Evolutionary conservation across 92 coral and sea anemone species (phyloP), one percentile per base, ranked within the genome.

Genomic region (Epizoanthus ramosus): DNA sequence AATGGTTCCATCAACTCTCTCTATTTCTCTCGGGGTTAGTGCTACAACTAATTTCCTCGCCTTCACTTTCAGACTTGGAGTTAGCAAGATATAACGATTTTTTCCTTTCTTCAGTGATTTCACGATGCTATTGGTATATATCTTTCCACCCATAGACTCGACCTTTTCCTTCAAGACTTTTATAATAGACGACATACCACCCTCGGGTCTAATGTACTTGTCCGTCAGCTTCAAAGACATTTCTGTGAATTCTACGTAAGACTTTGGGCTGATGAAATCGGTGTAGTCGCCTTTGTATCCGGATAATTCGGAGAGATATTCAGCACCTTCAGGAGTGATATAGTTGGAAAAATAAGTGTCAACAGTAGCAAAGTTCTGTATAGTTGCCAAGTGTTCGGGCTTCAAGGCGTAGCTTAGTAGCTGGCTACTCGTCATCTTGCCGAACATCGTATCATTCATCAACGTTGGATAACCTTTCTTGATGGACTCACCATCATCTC

Each of bases 221-320:
- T 83, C 87, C 8, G 91, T 81, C 14, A 88, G 89, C 39, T 81
- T 87, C 17, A 87, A 43, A 22, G 92, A 74, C 90, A 91, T 84
- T 71, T 85, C 81, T 5, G 86, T 88, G 72, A 90, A 80, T 21
- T 93, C 97, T 81, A 93, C 83, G 81, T 90, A 93, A 14, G 91
- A 79, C 9, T 86, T 85, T 0, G 97, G 97, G 65, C 90, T 86
- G 85, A 90, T 91, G 52, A 87, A 84, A 56, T 91, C 97, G 0
- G 92, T 93, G 85, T 88, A 90, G 88, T 93, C 97, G 6, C 93
- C 87, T 77, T 93, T 90, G 79, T 68, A 93, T 18, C 97, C 97
- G 73, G 88, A 93, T 74, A 86, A 64, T 71, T 93, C 97, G 0
- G 97, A 93, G 24, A 93, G 85, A 80, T 88, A 93, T 65, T 88